Percentiles rank a stretch among this genome's conserved stretches.
Conservation (phyloP, 2,113 vertebrate species). For the Psettodes erumei region DNA sequence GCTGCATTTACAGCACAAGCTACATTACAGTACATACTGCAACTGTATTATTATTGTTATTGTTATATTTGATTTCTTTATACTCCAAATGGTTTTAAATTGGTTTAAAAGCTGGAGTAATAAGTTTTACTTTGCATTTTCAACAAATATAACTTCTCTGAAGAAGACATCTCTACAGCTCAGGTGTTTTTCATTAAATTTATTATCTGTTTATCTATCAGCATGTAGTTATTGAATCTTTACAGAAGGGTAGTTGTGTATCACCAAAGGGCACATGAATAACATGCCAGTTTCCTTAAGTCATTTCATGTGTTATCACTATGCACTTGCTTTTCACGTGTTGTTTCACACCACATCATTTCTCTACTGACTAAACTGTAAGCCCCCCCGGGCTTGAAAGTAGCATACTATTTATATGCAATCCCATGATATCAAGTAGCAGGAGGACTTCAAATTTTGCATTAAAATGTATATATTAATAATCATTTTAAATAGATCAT, state of each 20-base stretch:
- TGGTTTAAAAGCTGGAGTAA: too few relatives aligned
- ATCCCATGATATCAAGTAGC: background rate
- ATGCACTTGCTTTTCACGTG: background rate
- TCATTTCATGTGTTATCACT: background rate
- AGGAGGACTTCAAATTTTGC: background rate
- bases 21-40: background rate
- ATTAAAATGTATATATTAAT: too few relatives aligned
- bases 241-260: background rate
- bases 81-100: background rate
- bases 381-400: too few relatives aligned
- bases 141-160: background rate
- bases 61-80: background rate
- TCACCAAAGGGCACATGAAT: background rate
- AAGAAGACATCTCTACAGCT: background rate
- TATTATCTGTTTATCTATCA: background rate
- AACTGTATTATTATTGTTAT: too few relatives aligned
- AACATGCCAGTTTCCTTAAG: background rate
- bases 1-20: background rate
- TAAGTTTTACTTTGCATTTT: too few relatives aligned
- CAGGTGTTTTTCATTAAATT: background rate
- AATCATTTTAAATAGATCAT: background rate
- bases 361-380: background rate
- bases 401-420: too few relatives aligned
- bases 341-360: background rate
- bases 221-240: background rate